A percentile compares a stretch with the other conserved stretches of the same genome.
These are phyloP conservation scores for Poeciliopsis paucimaculata DNA, from an alignment of 2,797 vertebrate genomes.

Conservation along the genomic window DNA sequence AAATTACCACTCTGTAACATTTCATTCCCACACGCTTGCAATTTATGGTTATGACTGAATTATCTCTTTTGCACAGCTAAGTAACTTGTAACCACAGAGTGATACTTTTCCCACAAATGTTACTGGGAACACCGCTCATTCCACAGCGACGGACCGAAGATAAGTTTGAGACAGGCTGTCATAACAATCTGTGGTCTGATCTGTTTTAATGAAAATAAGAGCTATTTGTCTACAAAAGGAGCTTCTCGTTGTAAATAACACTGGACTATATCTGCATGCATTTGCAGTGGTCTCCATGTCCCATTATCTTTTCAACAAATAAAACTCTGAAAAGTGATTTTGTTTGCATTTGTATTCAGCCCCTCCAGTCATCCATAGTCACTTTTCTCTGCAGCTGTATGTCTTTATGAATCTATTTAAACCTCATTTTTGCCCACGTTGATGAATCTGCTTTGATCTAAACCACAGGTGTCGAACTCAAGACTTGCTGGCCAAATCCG, in stretches of 20 bases:
- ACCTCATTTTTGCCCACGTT: not conserved
- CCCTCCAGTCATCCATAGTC: not conserved
- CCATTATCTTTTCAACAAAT: not conserved
- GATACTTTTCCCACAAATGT: constrained; percentile 1
- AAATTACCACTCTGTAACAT: not conserved
- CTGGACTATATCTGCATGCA: not conserved
- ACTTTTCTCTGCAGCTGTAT: not conserved
- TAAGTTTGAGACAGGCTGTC: not conserved
- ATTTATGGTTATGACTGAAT: not conserved
- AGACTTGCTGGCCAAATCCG: not conserved
- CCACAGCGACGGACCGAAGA: constrained; percentile 22
- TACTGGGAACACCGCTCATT: not conserved
- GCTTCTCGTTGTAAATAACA: not conserved
- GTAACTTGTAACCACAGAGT: not conserved
- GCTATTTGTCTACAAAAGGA: not conserved
- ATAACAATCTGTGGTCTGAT: constrained; percentile 16
- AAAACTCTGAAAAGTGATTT: not conserved
- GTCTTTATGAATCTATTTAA: not conserved
- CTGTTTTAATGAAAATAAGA: not conserved
- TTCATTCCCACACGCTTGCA: not conserved
- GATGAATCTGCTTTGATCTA: not conserved
- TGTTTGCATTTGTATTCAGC: not conserved
- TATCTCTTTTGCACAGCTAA: not conserved
- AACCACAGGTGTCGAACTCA: not conserved
- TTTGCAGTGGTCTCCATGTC: not conserved